phyloP scores from a whole-genome alignment of 2,888 invertebrate genomes.

The Metacarcinus magister region DNA sequence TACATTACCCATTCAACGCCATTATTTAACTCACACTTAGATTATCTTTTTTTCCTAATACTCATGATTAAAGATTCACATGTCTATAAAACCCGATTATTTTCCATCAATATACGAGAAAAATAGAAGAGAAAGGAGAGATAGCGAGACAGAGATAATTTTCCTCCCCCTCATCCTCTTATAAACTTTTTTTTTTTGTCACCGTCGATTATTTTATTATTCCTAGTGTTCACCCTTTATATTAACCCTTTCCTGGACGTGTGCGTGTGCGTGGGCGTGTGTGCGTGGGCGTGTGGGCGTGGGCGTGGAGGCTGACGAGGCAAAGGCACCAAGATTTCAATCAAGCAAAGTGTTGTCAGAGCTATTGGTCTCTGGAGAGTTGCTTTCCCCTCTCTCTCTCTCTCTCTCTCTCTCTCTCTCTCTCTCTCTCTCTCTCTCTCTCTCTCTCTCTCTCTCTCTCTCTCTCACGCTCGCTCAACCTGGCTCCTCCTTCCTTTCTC shows the following conservation, averaged over 20 bases:
- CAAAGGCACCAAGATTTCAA: neutral
- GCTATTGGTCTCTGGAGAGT: constrained; percentile 2
- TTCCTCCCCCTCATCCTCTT: neutral
- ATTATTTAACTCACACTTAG: neutral
- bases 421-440: no score
- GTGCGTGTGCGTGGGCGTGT: neutral
- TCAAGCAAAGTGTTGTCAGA: constrained; percentile 13
- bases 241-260: neutral
- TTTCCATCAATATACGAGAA: neutral
- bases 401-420: no score
- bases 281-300: neutral
- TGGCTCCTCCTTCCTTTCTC: neutral
- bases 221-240: no score
- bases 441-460: no score
- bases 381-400: neutral
- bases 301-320: neutral
- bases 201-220: no score
- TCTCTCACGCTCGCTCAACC: neutral
- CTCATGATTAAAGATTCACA: no score
- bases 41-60: neutral
- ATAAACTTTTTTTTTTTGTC: neutral
- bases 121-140: neutral
- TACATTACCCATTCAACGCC: neutral
- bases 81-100: neutral
- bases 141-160: neutral